Evolutionary conservation across 2,113 vertebrate genomes (phyloP).

Genomic region (Mus pahari): DNA sequence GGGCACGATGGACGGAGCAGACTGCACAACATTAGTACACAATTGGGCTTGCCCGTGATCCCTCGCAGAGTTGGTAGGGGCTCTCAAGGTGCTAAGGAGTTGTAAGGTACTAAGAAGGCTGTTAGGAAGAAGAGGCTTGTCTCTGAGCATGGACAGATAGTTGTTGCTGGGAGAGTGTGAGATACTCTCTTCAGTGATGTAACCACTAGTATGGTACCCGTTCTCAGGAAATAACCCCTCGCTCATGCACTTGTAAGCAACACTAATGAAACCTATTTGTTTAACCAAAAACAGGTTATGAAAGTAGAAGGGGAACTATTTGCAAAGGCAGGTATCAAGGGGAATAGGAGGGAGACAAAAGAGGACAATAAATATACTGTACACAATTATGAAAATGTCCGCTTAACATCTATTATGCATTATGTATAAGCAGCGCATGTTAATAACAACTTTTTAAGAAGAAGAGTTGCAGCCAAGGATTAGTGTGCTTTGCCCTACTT

Average conservation of each 20-base stretch:
- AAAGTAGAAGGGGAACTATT: neutral
- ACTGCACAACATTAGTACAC: too few species aligned
- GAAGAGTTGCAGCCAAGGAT: neutral
- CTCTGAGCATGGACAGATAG: neutral
- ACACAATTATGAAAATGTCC: too few species aligned
- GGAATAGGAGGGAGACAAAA: neutral
- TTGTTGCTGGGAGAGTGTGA: neutral
- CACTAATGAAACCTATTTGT: neutral
- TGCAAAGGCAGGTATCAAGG: neutral
- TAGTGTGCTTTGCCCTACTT: neutral
- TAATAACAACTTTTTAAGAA: neutral
- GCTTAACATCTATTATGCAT: neutral
- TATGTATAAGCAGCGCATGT: neutral
- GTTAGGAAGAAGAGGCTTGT: neutral
- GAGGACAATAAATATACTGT: neutral
- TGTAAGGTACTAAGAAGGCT: neutral
- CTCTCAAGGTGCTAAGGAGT: neutral
- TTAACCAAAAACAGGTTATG: neutral
- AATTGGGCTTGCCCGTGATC: neutral
- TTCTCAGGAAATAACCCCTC: neutral
- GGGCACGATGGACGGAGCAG: neutral
- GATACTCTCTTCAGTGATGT: neutral
- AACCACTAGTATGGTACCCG: too few species aligned
- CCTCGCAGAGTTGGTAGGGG: neutral
- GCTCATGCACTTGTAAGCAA: too few species aligned